Conservation (phyloP, 2,797 vertebrate genomes). For the Platalea minor region DNA sequence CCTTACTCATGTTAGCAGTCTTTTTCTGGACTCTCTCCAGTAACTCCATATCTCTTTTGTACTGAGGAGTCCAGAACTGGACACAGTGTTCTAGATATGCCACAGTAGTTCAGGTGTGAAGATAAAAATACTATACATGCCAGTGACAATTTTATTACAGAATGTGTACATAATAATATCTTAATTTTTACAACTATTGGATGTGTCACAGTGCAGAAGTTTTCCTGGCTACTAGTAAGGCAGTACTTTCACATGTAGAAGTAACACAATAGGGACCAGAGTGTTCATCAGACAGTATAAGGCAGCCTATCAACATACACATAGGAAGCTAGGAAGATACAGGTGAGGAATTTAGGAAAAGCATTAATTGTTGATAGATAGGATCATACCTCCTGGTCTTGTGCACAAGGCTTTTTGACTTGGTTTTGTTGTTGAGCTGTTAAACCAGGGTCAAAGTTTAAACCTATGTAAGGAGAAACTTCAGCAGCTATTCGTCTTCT, state of each 20-base stretch:
- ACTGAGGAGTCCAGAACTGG: neutral
- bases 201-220: neutral
- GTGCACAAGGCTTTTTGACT: neutral
- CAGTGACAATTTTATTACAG: neutral
- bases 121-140: neutral
- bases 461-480: neutral
- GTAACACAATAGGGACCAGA: neutral
- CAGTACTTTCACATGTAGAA: neutral
- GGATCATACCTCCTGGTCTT: neutral
- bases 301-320: neutral
- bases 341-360: neutral
- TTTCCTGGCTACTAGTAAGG: neutral
- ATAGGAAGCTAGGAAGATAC: neutral
- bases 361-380: neutral
- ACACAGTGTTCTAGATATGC: neutral
- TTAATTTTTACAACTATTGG: conserved; percentile 7
- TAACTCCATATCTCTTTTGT: neutral
- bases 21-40: neutral
- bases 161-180: neutral
- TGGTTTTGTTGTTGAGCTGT: neutral
- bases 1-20: fast-evolving
- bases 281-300: neutral
- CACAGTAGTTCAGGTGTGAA: neutral
- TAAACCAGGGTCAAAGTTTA: neutral
- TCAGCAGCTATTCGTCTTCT: neutral